Base-by-base conservation (phyloP, 2,888 invertebrate species). In the Mesoligia furuncula region DNA sequence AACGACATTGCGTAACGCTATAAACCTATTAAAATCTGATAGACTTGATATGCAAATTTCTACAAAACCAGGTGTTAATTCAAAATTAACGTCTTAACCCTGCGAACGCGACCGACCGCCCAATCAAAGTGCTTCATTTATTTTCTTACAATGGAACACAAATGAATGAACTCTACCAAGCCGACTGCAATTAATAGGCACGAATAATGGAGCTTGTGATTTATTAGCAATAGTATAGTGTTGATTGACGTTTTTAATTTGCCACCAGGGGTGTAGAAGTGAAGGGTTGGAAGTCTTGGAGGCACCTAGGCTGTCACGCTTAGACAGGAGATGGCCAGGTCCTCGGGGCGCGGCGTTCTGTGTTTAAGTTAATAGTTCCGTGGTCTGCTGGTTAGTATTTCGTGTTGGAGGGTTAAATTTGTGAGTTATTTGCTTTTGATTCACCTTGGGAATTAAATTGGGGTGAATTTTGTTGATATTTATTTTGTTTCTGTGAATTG, bases 161-260 rank as follows among this genome's bases (percentile, higher is more conserved):
- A 93, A 94, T 93, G 93, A 93, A 93, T 93, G 93, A 94, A 93
- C 92, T 93, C 93, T 93, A 94, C 95, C 94, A 94, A 93, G 91
- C 90, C 91, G 91, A 93, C 92, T 94, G 93, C 94, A 95, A 95
- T 95, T 95, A 94, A 95, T 95, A 93, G 93, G 92, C 89, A 89
- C 91, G 93, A 93, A 93, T 95, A 95, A 95, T 94, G 91, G 93
- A 89, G 90, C 89, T 89, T 85, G 93, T 94, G 95, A 95, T 95
- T 94, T 95, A 95, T 95, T 93, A 94, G 94, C 94, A 92, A 93
- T 93, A 94, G 93, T 73, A 92, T 92, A 91, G 91, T 88, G 90
- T 90, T 96, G 96, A 96, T 95, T 95, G 95, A 95, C 96, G 94
- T 94, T 95, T 96, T 96, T 95, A 95, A 95, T 94, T 94, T 92